Base-by-base conservation (phyloP, 2,113 vertebrate species). In the Trochalopteron elliotii region DNA sequence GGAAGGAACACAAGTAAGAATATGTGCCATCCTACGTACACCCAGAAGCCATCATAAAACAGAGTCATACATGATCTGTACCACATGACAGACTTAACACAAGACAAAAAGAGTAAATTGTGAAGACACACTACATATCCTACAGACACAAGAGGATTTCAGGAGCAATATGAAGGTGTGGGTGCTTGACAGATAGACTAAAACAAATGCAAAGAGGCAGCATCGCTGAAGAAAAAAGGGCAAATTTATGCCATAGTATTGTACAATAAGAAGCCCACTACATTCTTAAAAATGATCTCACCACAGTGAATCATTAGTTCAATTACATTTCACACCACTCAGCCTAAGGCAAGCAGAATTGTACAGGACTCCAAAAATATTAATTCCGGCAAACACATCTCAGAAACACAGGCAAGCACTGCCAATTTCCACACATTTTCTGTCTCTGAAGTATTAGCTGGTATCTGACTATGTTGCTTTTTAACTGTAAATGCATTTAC, bases 261-360 rank as follows among this genome's bases (percentile, higher is more conserved):
- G 90, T 92, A 92, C 83, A 89, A 92, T 92, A 88, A 86, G 88
- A 88, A 96, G 86, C 90, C 90, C 94, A 94, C 95, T 59, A 47
- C 60, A 63, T 81, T 89, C 80, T 96, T 86, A 37, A 86, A 92
- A 94, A 87, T 74, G 2, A 83, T 92, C 90, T 94, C 71, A 95
- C 39, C 56, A 67, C 47, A 77, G 52, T 81, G 95, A 95, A 67
- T 96, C 95, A 78, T 92, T 96, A 96, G 72, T 90, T 94, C 92
- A 90, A 83, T 87, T 90, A 86, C 55, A 93, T 86, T 88, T 90
- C 95, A 94, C 76, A 93, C 86, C 68, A 74, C 59, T 87, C 83
- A 86, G 90, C 90, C 83, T 93, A 92, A 93, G 79, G 94, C 86
- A 94, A 83, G 85, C 55, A 93, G 56, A 93, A 89, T 33, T 72